Conservation (phyloP, 2,888 invertebrate genomes). For the Diarsia dahlii region DNA sequence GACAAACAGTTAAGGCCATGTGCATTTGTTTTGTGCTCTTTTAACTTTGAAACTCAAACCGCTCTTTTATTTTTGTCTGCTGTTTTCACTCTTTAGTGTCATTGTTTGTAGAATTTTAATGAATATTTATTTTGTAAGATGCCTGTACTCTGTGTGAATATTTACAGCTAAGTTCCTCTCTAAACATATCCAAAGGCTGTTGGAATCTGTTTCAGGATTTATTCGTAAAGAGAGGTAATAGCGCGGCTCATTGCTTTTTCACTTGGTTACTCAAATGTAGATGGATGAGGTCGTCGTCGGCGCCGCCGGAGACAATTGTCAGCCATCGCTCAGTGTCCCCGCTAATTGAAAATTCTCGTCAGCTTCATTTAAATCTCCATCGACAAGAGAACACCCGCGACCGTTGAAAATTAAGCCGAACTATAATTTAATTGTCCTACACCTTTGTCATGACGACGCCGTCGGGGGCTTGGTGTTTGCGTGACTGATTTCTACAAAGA, state of each 20-base stretch:
- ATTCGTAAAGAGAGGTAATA: conserved; percentile 87
- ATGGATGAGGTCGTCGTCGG: conserved; percentile 85
- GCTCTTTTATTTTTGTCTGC: conserved; percentile 46
- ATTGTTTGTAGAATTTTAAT: conserved; percentile 23
- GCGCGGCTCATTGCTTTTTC: conserved; percentile 89
- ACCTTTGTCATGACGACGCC: conserved; percentile 39
- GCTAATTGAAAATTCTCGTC: conserved; percentile 89
- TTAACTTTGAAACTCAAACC: conserved; percentile 20
- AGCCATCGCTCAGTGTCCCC: conserved; percentile 88
- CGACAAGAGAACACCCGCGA: conserved; percentile 80
- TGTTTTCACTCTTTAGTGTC: conserved; percentile 24
- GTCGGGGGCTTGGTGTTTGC: conserved; percentile 23
- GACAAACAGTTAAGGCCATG: conserved; percentile 31
- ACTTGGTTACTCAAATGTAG: conserved; percentile 89
- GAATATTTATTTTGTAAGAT: conserved; percentile 12
- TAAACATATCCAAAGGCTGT: conserved; percentile 30
- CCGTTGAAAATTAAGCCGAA: conserved; percentile 79
- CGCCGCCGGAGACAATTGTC: conserved; percentile 87
- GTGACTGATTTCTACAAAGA: conserved; percentile 64
- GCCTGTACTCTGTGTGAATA: conserved; percentile 25
- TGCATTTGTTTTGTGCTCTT: conserved; percentile 35
- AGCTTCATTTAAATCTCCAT: conserved; percentile 88
- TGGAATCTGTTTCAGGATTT: conserved; percentile 79
- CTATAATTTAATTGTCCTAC: conserved; percentile 63
- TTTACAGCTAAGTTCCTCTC: conserved; percentile 8